These are phyloP conservation scores for Hypsopygia costalis DNA, from an alignment of 2,888 invertebrate genomes.

Conservation along the genomic window DNA sequence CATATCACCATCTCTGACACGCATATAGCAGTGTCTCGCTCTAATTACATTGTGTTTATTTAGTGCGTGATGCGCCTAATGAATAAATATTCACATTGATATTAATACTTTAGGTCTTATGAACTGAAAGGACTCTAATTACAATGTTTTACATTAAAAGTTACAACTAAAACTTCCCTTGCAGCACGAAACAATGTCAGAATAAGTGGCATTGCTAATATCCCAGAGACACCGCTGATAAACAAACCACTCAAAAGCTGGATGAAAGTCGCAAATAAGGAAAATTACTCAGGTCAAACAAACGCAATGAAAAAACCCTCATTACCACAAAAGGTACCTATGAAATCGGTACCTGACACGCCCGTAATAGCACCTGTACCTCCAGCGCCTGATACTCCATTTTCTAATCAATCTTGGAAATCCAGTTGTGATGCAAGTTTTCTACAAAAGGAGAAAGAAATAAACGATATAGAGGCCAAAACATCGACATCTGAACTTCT, in stretches of 20 bases:
- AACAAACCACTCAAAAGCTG: conserved; percentile 33
- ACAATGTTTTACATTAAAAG: too few species aligned
- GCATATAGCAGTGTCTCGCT: too few species aligned
- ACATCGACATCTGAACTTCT: conserved; percentile 32
- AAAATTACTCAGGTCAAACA: conserved; percentile 34
- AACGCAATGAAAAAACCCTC: conserved; percentile 21
- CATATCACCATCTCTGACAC: too few species aligned
- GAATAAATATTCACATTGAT: too few species aligned
- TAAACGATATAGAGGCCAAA: conserved; percentile 48
- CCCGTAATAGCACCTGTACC: conserved; percentile 34
- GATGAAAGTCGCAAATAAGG: conserved; percentile 48
- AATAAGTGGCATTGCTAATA: conserved; percentile 60
- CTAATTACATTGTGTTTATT: too few species aligned
- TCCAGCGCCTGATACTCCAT: conserved; percentile 43
- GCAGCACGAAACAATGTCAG: conserved; percentile 38
- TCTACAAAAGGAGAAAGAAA: conserved; percentile 57
- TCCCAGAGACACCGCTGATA: conserved; percentile 51
- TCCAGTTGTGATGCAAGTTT: conserved; percentile 64
- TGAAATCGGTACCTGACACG: conserved; percentile 35
- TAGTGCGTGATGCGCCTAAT: too few species aligned
- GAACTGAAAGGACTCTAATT: too few species aligned
- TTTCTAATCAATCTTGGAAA: conserved; percentile 54
- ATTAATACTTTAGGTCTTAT: too few species aligned
- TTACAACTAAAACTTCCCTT: too few species aligned
- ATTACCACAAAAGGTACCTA: conserved; percentile 17